phyloP scores from a whole-genome alignment of 2,797 vertebrate genomes.

The Micropoecilia bifurca region DNA sequence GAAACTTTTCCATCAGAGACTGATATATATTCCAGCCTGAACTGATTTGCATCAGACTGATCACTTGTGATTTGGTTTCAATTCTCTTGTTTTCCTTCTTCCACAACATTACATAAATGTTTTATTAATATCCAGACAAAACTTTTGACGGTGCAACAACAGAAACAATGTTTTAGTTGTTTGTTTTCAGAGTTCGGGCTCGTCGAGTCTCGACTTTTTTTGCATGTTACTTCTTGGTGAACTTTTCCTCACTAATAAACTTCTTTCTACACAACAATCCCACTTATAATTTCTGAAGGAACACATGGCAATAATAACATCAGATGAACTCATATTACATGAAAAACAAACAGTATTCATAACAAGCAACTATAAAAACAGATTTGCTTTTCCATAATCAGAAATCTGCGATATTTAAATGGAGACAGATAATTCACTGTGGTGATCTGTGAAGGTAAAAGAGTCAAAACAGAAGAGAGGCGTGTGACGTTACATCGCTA shows the following conservation, averaged over 20 bases:
- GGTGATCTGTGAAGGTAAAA: not conserved
- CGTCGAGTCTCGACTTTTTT: not conserved
- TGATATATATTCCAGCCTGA: not conserved
- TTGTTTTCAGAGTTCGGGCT: not conserved
- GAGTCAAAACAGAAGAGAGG: not conserved
- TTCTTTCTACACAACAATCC: not conserved
- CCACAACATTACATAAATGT: not conserved
- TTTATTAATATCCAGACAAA: constrained; percentile 1
- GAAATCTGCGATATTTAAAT: not conserved
- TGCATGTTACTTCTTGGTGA: not conserved
- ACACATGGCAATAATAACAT: not conserved
- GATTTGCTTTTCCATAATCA: not conserved
- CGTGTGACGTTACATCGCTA: not conserved
- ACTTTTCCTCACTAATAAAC: not conserved
- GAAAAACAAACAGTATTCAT: not conserved
- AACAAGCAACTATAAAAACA: not conserved
- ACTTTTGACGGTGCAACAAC: not conserved
- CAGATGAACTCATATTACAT: not conserved
- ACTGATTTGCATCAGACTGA: constrained; percentile 4
- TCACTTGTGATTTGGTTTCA: constrained; percentile 3
- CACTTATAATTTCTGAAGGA: not conserved
- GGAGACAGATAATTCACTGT: not conserved
- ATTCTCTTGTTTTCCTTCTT: not conserved
- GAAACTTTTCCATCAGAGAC: not conserved
- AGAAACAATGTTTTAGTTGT: not conserved